Conservation (phyloP, 1,140 invertebrate species). For the Globodera ellingtonae region DNA sequence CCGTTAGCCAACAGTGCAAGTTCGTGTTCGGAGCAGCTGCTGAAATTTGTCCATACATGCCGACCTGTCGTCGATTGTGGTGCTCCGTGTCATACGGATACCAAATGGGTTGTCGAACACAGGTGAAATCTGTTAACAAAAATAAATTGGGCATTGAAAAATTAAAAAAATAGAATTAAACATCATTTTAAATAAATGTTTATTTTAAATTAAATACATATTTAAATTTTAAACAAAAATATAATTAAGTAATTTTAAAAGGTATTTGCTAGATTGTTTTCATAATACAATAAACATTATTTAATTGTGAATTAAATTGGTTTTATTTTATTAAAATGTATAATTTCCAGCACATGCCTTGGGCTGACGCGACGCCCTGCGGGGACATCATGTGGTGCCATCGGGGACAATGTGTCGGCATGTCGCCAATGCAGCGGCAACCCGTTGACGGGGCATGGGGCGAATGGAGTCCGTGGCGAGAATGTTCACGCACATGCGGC, state of each 20-base stretch:
- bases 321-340: no score
- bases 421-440: slow-evolving; percentile 66
- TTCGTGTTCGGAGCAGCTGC: slow-evolving; percentile 76
- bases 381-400: slow-evolving; percentile 77
- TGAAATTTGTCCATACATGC: slow-evolving; percentile 75
- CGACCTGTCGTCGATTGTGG: slow-evolving; percentile 79
- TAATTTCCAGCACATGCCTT: slow-evolving; percentile 75
- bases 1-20: slow-evolving; percentile 77
- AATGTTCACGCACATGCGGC: slow-evolving; percentile 82
- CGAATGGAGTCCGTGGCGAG: slow-evolving; percentile 74
- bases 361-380: slow-evolving; percentile 87
- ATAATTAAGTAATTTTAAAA: no score
- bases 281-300: no score
- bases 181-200: no score
- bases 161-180: no score
- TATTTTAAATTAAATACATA: no score
- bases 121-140: slow-evolving; percentile 64
- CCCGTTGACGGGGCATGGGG: slow-evolving; percentile 81
- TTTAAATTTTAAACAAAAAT: no score
- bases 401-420: slow-evolving; percentile 76
- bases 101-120: slow-evolving; percentile 76
- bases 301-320: no score
- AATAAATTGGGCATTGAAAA: no score
- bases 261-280: no score
- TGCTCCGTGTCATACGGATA: slow-evolving; percentile 73